phyloP scores from a whole-genome alignment of 92 coral and sea anemone genomes.

The Porites evermanni region DNA sequence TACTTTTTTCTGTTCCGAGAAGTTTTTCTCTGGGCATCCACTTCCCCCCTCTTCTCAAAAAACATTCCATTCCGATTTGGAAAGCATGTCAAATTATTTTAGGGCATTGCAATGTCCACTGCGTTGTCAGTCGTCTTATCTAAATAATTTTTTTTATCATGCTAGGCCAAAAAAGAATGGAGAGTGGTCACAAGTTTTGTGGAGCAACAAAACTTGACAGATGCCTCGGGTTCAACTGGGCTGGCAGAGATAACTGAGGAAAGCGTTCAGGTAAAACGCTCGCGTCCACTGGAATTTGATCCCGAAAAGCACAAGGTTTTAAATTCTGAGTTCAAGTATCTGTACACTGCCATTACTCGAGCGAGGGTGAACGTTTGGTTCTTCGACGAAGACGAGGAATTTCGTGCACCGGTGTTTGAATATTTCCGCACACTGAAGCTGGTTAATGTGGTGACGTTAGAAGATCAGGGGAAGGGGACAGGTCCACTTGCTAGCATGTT shows the following conservation, averaged over 20 bases:
- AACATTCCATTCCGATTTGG: too few relatives aligned
- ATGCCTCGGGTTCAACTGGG: constrained; percentile 40
- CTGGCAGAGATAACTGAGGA: constrained; percentile 63
- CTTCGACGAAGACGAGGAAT: constrained; percentile 76
- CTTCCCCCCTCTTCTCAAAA: too few relatives aligned
- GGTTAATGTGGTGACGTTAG: constrained; percentile 59
- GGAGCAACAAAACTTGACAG: constrained; percentile 7
- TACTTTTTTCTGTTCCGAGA: too few relatives aligned
- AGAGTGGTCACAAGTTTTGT: constrained; percentile 66
- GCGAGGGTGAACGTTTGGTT: constrained; percentile 86
- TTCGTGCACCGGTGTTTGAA: constrained; percentile 78
- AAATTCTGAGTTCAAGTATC: constrained; percentile 80
- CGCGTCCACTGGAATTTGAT: constrained; percentile 76
- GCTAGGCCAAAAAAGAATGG: constrained; percentile 75
- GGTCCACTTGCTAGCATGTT: constrained; percentile 61
- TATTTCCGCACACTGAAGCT: constrained; percentile 64
- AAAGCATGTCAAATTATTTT: too few relatives aligned
- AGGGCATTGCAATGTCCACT: too few relatives aligned
- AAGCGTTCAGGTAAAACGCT: not conserved
- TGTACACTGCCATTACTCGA: constrained; percentile 83
- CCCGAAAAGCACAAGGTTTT: constrained; percentile 76
- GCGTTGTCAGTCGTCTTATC: too few relatives aligned
- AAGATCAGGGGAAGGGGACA: constrained; percentile 29
- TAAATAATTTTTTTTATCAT: not conserved
- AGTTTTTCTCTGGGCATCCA: too few relatives aligned